Evolutionary conservation across 2,113 vertebrate species (phyloP), one percentile per base, ranked within the genome.

Genomic region (Lophotis ruficrista): DNA sequence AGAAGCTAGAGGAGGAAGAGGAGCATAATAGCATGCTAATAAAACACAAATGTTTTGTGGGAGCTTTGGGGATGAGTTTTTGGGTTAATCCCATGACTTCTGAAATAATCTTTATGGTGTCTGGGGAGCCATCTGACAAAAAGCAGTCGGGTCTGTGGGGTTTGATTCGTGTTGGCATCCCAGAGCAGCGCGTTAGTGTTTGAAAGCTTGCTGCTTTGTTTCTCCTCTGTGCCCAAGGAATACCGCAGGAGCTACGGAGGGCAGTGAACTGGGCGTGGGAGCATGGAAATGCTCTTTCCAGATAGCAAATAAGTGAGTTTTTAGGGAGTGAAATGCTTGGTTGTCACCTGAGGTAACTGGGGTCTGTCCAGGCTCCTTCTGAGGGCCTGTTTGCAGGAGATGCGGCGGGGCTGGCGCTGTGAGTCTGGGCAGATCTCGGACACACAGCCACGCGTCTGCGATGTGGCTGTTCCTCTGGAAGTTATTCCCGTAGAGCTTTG

Each of bases 201-300:
- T 5, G 47, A 18, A 43, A 50, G 5, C 37, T 60, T 10, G 60
- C 45, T 54, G 73, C 30, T 89, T 76, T 31, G 8, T 61, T 79
- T 83, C 43, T 50, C 47, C 53, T 5, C 3, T 0, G 0, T 71
- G 43, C n/a, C 61, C 1, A 2, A 35, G 13, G 35, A 51, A n/a
- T 10, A 0, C 50, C 57, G 51, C 56, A 35, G 82, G 66, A 76
- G 69, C 53, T 79, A 1, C 19, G 57, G n/a, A n/a, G 16, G 25
- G n/a, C 75, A n/a, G 62, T 4, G 28, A 66, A 0, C 12, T 27
- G 80, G 35, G 58, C 53, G 8, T 8, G 22, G 64, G 24, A 15
- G 4, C 3, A 2, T 30, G 51, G 41, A 35, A 85, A 3, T 33
- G 35, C 31, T 21, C 51, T 35, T 71, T 58, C 41, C 61, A 80